Base-by-base conservation (phyloP, 1,140 invertebrate genomes). In the Rhynchophorus ferrugineus region DNA sequence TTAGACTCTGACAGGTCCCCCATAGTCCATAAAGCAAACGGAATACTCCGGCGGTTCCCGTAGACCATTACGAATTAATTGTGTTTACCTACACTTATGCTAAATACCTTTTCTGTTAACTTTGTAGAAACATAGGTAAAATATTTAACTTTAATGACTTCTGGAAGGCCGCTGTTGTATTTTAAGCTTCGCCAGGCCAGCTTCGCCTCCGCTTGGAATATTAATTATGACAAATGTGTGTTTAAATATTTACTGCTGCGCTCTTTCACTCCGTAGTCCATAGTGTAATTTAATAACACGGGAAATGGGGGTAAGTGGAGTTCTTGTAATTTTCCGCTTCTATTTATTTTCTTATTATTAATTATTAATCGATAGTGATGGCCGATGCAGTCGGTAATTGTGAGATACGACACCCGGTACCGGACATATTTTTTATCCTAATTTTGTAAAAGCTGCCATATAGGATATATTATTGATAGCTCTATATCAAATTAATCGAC, bases 41-140 rank as follows among this genome's bases (percentile, higher is more conserved):
- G 16, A 43, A 45, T 36, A 42, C 37, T 21, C 47, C n/a, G 3
- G 6, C 18, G 49, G 58, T 50, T 50, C 54, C 50, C 47, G 43
- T 35, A 38, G 22, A 33, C 58, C 48, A 60, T 60, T 57, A 60
- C 46, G 44, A 57, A 60, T 60, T 60, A 60, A 60, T 60, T 57
- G 56, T 60, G 58, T 60, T 60, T 60, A 58, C 58, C 53, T 57
- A 50, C 56, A 58, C 55, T 57, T 58, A 58, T 35, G 50, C 44
- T 44, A 55, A 58, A 58, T 58, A 54, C 56, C 44, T 54, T 46
- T 43, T 54, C 24, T 20, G 52, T 24, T 48, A 43, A 47, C 52
- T 48, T 47, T 36, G 37, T 35, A 36, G 38, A 36, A 48, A 54
- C 38, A 49, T 14, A 54, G 52, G 52, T 54, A 54, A 54, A 54